A percentile compares a stretch with the other conserved stretches of the same genome.
Conservation (phyloP, 2,797 vertebrate species). For the Ataeniobius toweri region DNA sequence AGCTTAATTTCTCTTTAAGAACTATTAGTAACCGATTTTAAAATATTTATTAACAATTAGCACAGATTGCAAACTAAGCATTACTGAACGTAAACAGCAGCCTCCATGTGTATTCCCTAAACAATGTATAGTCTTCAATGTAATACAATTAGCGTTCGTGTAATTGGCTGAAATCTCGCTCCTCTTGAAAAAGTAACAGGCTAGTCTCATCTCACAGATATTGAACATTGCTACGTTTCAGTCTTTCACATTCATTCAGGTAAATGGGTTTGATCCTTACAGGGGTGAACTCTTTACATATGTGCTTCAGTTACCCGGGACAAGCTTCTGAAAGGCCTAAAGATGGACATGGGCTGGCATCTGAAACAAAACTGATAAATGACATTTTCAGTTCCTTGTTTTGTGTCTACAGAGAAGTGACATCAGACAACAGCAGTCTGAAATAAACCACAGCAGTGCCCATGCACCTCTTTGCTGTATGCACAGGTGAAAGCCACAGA, state of each 20-base stretch:
- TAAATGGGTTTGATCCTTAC: neutral
- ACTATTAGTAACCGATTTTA: neutral
- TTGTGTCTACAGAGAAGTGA: neutral
- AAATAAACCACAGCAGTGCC: slow-evolving; percentile 3
- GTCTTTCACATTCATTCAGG: neutral
- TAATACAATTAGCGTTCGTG: neutral
- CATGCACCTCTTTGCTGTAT: slow-evolving; percentile 33
- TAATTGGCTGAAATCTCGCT: neutral
- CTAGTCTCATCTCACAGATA: neutral
- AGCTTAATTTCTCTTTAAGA: neutral
- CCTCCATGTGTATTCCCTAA: neutral
- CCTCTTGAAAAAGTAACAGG: neutral
- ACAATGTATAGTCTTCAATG: neutral
- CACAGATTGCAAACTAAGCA: neutral
- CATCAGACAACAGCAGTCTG: neutral
- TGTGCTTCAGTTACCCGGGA: neutral
- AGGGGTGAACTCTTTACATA: neutral
- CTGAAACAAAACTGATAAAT: neutral
- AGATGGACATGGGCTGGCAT: neutral
- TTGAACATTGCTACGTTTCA: neutral
- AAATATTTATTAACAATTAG: neutral
- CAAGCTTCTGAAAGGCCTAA: neutral
- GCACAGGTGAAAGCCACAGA: slow-evolving; percentile 21
- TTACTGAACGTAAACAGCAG: neutral
- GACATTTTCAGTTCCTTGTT: slow-evolving; percentile 1